Percentiles rank a stretch among this genome's conserved stretches.
phyloP scores from a whole-genome alignment of 2,113 vertebrate genomes.

The Tauraco erythrolophus region DNA sequence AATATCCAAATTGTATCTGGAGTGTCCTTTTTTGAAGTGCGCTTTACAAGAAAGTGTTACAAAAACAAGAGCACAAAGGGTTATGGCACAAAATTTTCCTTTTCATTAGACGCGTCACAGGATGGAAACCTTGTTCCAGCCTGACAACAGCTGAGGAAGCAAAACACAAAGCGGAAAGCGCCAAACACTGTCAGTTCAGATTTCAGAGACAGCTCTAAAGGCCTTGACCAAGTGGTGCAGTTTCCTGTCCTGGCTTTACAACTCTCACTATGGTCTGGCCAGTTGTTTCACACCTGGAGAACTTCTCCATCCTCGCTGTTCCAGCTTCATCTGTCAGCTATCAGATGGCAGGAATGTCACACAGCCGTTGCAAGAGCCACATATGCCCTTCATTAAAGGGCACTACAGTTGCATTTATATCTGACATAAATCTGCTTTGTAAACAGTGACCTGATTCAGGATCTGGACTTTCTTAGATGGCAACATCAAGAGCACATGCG shows the following conservation, averaged over 20 bases:
- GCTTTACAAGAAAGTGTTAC: fast-evolving
- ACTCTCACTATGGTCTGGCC: fast-evolving
- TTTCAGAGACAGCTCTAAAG: neutral
- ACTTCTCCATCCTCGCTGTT: neutral
- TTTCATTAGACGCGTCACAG: neutral
- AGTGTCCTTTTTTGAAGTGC: neutral
- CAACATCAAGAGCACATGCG: neutral
- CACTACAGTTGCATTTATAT: slow-evolving; percentile 32
- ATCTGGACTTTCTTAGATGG: neutral
- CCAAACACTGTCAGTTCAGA: neutral
- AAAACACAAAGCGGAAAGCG: neutral
- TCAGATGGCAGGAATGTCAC: neutral
- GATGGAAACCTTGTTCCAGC: neutral
- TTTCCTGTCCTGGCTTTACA: neutral
- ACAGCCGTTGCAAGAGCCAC: neutral
- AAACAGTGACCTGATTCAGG: slow-evolving; percentile 34
- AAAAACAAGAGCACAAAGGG: neutral
- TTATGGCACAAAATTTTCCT: neutral
- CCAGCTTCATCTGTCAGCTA: neutral
- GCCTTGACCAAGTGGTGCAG: fast-evolving
- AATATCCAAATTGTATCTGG: neutral
- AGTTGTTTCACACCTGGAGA: neutral
- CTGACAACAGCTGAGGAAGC: neutral
- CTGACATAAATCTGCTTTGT: slow-evolving; percentile 39
- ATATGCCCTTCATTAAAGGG: neutral